These are phyloP conservation scores for Melieria omissa DNA, from an alignment of 2,888 invertebrate genomes.

Conservation along the genomic window DNA sequence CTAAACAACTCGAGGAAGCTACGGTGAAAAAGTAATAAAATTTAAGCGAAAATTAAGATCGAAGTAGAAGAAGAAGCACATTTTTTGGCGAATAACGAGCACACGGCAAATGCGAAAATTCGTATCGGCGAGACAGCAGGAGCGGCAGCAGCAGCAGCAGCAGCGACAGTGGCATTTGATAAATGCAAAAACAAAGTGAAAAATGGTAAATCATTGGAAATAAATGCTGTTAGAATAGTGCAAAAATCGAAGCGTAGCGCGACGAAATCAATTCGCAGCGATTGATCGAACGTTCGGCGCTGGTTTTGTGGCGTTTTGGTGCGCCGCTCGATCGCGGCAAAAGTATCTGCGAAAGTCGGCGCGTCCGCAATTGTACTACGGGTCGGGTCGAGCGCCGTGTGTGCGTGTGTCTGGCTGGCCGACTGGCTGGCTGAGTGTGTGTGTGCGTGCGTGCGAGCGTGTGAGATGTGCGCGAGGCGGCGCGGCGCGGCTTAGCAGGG, in stretches of 20 bases:
- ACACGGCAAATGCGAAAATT: neutral
- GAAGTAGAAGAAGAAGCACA: slow-evolving; percentile 26
- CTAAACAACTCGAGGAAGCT: slow-evolving; percentile 34
- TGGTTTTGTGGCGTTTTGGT: too few species aligned
- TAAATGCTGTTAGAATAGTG: neutral
- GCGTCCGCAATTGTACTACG: too few species aligned
- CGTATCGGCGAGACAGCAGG: too few species aligned
- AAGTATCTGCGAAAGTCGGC: too few species aligned
- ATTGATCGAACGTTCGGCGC: too few species aligned
- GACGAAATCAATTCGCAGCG: slow-evolving; percentile 14
- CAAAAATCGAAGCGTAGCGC: slow-evolving; percentile 13
- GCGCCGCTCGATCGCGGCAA: too few species aligned
- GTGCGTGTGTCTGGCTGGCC: slow-evolving; percentile 11
- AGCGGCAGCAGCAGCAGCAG: too few species aligned
- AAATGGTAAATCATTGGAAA: neutral
- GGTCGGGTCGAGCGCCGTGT: neutral
- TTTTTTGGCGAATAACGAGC: slow-evolving; percentile 11
- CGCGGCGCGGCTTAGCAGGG: slow-evolving; percentile 22
- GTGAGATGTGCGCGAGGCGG: slow-evolving; percentile 24
- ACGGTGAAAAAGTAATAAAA: slow-evolving; percentile 24
- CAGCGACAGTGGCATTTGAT: too few species aligned
- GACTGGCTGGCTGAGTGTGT: neutral
- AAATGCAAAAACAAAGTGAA: neutral
- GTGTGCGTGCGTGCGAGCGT: neutral
- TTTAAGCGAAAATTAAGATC: slow-evolving; percentile 19